Base-by-base conservation (phyloP, 1,140 invertebrate genomes). In the Sitophilus oryzae region DNA sequence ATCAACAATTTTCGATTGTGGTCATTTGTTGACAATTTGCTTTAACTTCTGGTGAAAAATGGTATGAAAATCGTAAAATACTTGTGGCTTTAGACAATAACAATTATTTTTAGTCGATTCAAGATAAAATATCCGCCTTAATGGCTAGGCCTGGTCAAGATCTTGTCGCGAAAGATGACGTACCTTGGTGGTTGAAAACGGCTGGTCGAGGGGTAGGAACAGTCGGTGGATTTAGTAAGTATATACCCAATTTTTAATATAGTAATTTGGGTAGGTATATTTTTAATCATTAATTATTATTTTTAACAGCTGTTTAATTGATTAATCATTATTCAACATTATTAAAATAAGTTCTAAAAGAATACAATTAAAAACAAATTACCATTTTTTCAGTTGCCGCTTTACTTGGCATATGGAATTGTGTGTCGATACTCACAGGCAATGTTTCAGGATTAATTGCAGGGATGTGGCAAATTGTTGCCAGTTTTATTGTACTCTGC, bases 121-220 rank as follows among this genome's bases (percentile, higher is more conserved):
- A 80, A 54, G 86, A 88, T 65, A 89, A 88, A 79, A 76, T 89
- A 63, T 77, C 81, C 40, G 78, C 82, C 60, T 76, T 89, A 52
- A 83, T 89, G 83, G 79, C 84, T 53, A 77, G 84, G 59, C 86
- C 88, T 45, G 85, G 85, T 57, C 82, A 85, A 70, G 84, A 86
- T 71, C 80, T 79, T 59, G 76, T 74, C 45, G 74, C 79, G 56
- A 86, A 86, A 77, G 87, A 89, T 73, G 88, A 90, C 72, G 81
- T 85, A 53, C 86, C 89, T 58, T 91, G 87, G 87, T 92, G 86
- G 83, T 79, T 93, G 76, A 90, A 89, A 71, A 92, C 90, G 76
- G 86, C 81, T 67, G 88, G 82, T 51, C 82, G 90, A 70, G 82
- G 81, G 54, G 72, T 93, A 56, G 91, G 91, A 45, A 92, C 89